phyloP scores from a whole-genome alignment of 2,113 vertebrate genomes.

The Pseudopipra pipra region DNA sequence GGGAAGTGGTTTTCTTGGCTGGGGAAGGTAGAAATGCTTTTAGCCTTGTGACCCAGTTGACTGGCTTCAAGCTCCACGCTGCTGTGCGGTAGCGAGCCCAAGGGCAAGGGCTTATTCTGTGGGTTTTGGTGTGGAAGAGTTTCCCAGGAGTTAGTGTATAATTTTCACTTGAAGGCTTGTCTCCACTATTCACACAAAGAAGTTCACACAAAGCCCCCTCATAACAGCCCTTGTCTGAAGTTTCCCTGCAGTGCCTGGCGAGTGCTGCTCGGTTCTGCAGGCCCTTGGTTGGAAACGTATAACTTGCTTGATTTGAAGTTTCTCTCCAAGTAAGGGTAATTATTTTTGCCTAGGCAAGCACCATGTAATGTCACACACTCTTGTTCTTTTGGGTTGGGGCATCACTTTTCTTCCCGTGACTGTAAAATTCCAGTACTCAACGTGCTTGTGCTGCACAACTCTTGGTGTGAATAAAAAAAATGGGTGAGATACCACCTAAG shows the following conservation, averaged over 20 bases:
- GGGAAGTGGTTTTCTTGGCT: constrained; percentile 67
- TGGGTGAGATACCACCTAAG: not conserved
- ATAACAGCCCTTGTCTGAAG: not conserved
- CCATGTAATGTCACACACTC: accelerated
- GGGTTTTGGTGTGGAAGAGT: not conserved
- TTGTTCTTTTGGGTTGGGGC: not conserved
- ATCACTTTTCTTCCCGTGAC: not conserved
- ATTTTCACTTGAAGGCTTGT: not conserved
- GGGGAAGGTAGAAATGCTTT: constrained; percentile 58
- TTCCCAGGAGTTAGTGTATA: constrained; percentile 5
- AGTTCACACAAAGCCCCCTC: not conserved
- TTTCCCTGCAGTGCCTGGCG: not conserved
- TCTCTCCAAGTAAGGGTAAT: not conserved
- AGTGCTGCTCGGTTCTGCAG: not conserved
- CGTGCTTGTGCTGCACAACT: not conserved
- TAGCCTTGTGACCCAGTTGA: constrained; percentile 59
- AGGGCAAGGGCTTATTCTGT: not conserved
- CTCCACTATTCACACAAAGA: not conserved
- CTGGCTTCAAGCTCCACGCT: constrained; percentile 4
- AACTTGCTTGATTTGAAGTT: not conserved
- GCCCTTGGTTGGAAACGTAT: not conserved
- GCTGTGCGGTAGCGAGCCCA: not conserved
- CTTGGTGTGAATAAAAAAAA: not conserved
- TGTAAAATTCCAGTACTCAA: not conserved
- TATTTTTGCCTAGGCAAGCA: not conserved